Evolutionary conservation across 2,888 invertebrate genomes (phyloP), one percentile per base, ranked within the genome.

Genomic region (Proisotoma minuta): DNA sequence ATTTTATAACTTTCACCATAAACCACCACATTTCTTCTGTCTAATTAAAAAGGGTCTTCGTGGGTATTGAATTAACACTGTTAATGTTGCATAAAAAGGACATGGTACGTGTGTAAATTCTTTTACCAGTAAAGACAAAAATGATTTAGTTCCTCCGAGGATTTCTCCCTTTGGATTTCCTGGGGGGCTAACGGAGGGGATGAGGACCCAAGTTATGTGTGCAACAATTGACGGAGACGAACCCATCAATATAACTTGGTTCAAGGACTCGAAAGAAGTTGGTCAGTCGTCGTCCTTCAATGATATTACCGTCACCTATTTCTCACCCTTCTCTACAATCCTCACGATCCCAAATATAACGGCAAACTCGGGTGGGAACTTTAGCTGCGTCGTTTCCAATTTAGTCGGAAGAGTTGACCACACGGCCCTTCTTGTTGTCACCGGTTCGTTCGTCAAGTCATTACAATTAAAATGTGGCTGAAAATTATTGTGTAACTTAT

Each of bases 191-290:
- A 66, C 75, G 62, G 76, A 76, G 68, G 77, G 77, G 43, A 76
- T 77, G 72, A 74, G 77, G 64, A 75, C 76, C 22, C 75, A 76
- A 63, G 75, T 76, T 53, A 74, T 76, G 65, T 77, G 77, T 66
- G 73, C 75, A 4, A 75, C 67, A 20, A 67, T 64, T 40, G 62
- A 61, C 34, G 84, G 85, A 73, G 85, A 85, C 78, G 80, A 84
- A 74, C 85, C 85, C 66, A 80, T 85, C 73, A 80, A 79, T 74
- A 83, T 85, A 76, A 80, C 80, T 64, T 85, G 85, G 85, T 79
- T 82, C 51, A 84, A 84, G 79, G 84, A 85, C 78, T 82, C 79
- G 76, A 28, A 51, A 22, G 51, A 57, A 26, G 40, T 61, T 63
- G 69, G 67, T 69, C 73, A 71, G 68, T 66, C 62, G 68, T 63